Evolutionary conservation across 1,140 invertebrate genomes (phyloP).

Genomic region (Anagrus nilaparvatae): DNA sequence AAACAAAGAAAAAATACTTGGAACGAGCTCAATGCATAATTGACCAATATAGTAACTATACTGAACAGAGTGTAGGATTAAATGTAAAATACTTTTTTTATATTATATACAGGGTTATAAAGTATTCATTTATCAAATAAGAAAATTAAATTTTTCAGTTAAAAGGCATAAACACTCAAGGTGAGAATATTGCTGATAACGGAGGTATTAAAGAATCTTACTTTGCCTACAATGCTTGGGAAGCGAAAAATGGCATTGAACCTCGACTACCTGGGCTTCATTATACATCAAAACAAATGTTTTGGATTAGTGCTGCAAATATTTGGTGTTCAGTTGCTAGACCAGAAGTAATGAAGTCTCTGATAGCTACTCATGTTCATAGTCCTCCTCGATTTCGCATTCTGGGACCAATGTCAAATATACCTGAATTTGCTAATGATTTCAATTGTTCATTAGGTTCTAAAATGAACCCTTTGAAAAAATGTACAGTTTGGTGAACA

Average conservation of each 20-base stretch:
- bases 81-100: constrained; percentile 43
- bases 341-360: constrained; percentile 34
- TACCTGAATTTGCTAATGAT: constrained; percentile 74
- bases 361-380: constrained; percentile 59
- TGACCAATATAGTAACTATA: constrained; percentile 58
- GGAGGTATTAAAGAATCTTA: constrained; percentile 51
- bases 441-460: constrained; percentile 75
- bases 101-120: neutral
- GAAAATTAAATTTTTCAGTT: constrained; percentile 27
- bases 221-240: constrained; percentile 41
- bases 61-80: constrained; percentile 43
- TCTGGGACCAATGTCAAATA: constrained; percentile 79
- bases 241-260: constrained; percentile 30
- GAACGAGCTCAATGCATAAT: constrained; percentile 56
- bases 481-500: constrained; percentile 81
- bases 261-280: constrained; percentile 38
- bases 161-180: constrained; percentile 51
- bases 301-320: constrained; percentile 52
- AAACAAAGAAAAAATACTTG: constrained; percentile 48
- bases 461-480: constrained; percentile 81
- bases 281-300: constrained; percentile 50
- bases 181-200: constrained; percentile 56
- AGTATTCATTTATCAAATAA: neutral
- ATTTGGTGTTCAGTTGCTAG: constrained; percentile 45
- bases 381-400: constrained; percentile 77